Evolutionary conservation across 2,113 vertebrate species (phyloP).

Genomic region (Gopherus flavomarginatus): DNA sequence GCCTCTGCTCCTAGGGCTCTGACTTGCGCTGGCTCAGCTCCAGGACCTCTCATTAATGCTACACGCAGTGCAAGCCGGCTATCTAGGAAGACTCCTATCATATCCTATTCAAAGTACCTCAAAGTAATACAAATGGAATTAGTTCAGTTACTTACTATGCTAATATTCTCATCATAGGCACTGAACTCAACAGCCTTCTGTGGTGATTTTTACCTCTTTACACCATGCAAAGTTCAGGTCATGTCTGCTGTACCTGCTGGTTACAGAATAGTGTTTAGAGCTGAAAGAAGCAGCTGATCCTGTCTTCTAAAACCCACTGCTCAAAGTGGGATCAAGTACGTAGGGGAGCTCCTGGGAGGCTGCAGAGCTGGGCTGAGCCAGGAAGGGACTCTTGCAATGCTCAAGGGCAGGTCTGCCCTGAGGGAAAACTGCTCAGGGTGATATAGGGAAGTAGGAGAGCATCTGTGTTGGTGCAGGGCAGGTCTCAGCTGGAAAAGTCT

Average conservation of each 20-base stretch:
- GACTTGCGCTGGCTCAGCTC: background rate
- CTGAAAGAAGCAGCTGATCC: background rate
- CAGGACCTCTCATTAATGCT: background rate
- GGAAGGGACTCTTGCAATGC: background rate
- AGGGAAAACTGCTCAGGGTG: background rate
- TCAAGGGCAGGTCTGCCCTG: background rate
- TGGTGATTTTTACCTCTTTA: background rate
- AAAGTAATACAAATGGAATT: background rate
- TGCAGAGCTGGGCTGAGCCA: background rate
- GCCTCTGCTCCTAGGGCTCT: background rate
- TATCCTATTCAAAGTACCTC: background rate
- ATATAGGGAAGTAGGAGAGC: background rate
- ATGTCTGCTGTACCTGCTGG: background rate
- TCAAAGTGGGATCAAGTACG: background rate
- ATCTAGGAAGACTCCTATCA: background rate
- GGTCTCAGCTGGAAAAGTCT: background rate
- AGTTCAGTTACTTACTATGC: background rate
- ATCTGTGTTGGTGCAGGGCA: background rate
- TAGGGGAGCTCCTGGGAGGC: background rate
- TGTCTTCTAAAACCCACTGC: fast-evolving
- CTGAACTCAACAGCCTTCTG: background rate
- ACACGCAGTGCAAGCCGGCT: background rate
- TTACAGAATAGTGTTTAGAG: background rate
- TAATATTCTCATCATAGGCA: background rate
- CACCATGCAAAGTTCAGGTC: background rate